A percentile compares a stretch with the other conserved stretches of the same genome.
These are phyloP conservation scores for Hirtodrosophila trivittata DNA, from an alignment of 2,888 invertebrate genomes.

Conservation along the genomic window DNA sequence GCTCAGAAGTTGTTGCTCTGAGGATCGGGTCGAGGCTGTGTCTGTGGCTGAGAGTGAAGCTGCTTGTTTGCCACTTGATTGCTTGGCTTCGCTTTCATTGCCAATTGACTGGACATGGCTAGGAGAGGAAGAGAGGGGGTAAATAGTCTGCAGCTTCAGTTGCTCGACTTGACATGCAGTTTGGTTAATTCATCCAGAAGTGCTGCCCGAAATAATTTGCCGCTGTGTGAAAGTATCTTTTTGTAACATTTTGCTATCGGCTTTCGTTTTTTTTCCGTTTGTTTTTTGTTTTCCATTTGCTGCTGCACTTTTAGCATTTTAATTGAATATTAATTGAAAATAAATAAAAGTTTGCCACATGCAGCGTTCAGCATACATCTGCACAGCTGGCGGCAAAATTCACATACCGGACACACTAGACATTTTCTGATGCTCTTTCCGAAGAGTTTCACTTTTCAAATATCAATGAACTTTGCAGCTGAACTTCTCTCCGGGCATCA, in stretches of 20 bases:
- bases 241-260: conserved; percentile 25
- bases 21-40: not conserved
- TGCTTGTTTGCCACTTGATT: conserved; percentile 73
- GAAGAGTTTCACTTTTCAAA: conserved; percentile 77
- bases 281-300: not conserved
- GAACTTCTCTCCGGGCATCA: conserved; percentile 48
- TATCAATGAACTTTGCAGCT: conserved; percentile 73
- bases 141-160: conserved; percentile 47
- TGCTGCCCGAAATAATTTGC: conserved; percentile 77
- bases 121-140: conserved; percentile 20
- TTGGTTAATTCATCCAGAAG: conserved; percentile 75
- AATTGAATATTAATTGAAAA: conserved; percentile 77
- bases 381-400: conserved; percentile 57
- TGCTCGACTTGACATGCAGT: conserved; percentile 66
- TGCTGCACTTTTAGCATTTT: conserved; percentile 56
- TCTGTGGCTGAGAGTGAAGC: conserved; percentile 20
- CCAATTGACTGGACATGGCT: conserved; percentile 51
- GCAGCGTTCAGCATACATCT: conserved; percentile 33
- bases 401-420: conserved; percentile 34
- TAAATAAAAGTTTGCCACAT: conserved; percentile 59
- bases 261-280: conserved; percentile 35
- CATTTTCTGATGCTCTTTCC: conserved; percentile 31
- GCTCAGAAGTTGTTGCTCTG: not conserved
- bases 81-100: conserved; percentile 69
- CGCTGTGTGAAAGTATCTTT: conserved; percentile 69